Evolutionary conservation across 2,797 vertebrate species (phyloP), one percentile per base, ranked within the genome.

Genomic region (Clamator glandarius): DNA sequence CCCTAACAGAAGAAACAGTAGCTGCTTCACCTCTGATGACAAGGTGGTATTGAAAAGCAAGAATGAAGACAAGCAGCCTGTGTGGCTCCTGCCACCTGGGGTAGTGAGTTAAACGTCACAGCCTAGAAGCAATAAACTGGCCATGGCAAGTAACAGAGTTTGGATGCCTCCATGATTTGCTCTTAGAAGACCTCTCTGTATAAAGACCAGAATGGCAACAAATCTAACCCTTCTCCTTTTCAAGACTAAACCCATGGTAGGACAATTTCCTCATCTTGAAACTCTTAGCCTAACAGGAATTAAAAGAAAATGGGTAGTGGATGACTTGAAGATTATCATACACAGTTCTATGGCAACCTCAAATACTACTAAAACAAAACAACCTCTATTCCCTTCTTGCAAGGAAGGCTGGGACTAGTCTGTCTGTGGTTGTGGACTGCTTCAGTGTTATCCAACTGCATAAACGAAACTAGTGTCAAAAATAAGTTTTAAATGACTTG

Each of bases 401-500:
- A 80, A 78, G 85, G 89, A 91, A 90, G 52, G 89, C 36, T 46
- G 59, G 67, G 86, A 58, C 74, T 82, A 68, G 90, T 92, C 50
- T 67, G 2, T 67, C 83, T 92, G 93, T 91, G 92, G 94, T 83
- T 84, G 85, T 94, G 73, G 79, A 80, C 94, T 80, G 87, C 70
- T 92, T 87, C 84, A 70, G 86, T 69, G 90, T 92, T 96, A 96
- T 94, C 87, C 92, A 91, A 92, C 61, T 90, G 90, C 76, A 93
- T 89, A 89, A 94, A 95, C 2, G 68, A 93, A 92, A 96, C 81
- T 93, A 92, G 95, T 74, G 89, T 95, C 95, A 89, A 92, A 94
- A 93, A 90, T 82, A 94, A 90, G 70, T 76, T 95, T 96, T 83
- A 96, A 96, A 97, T 94, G 62, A 87, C 64, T 96, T 95, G 95